phyloP scores from a whole-genome alignment of 2,888 invertebrate genomes.

The Chymomyza fuscimana region DNA sequence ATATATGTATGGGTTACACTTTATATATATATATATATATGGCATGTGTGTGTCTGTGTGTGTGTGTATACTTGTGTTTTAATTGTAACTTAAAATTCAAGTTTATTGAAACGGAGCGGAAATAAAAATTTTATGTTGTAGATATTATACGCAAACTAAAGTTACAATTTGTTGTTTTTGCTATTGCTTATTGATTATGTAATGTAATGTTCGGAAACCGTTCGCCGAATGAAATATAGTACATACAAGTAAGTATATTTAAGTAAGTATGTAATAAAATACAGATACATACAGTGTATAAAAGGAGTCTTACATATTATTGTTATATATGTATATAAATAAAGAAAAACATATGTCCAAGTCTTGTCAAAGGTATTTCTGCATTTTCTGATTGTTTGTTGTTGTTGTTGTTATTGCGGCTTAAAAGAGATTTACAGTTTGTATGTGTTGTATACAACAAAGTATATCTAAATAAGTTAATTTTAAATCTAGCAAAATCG shows the following conservation, averaged over 20 bases:
- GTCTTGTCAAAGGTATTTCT: constrained; percentile 16
- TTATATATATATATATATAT: constrained; percentile 6
- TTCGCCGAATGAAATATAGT: constrained; percentile 26
- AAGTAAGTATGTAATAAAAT: not conserved
- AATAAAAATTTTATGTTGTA: not conserved
- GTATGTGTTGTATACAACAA: constrained; percentile 37
- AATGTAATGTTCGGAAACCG: constrained; percentile 32
- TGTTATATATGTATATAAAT: not conserved
- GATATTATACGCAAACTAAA: constrained; percentile 1
- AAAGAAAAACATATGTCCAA: not conserved
- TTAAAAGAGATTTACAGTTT: constrained; percentile 27
- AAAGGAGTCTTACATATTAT: not conserved
- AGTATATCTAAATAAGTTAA: constrained; percentile 32
- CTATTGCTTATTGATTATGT: not conserved
- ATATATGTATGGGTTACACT: not conserved
- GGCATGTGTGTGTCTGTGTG: constrained; percentile 24
- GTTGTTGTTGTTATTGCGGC: constrained; percentile 26
- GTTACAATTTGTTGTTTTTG: constrained; percentile 6
- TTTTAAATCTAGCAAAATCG: not conserved
- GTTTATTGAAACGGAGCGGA: constrained; percentile 20
- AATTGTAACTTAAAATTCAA: constrained; percentile 16
- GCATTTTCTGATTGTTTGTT: constrained; percentile 13
- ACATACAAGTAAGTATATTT: constrained; percentile 7
- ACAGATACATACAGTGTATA: not conserved
- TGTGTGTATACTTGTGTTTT: not conserved